Base-by-base conservation (phyloP, 2,888 invertebrate species). In the Caenorhabditis drosophilae region DNA sequence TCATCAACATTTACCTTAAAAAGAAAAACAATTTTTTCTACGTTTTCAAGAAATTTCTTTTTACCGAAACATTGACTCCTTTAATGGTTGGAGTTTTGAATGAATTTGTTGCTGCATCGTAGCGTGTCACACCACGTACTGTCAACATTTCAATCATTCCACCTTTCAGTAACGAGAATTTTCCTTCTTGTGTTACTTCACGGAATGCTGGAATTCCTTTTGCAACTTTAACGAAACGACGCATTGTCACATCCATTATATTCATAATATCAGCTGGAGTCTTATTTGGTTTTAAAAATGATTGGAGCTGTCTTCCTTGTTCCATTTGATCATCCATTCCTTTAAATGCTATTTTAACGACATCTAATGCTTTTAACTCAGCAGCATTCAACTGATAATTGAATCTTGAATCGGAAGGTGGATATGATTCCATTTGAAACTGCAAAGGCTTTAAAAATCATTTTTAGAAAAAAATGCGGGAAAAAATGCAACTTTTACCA, bases 101-200 rank as follows among this genome's bases (percentile, higher is more conserved):
- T 25, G 73, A 73, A 42, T 70, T 73, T 42, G 69, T 70, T 23
- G 41, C 36, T 7, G 67, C 40, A 51, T 81, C 79, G 53, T 77
- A 76, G 7, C 76, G 70, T 35, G 76, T 67, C 4, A 80, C 79
- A 31, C 80, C 80, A 16, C 79, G 75, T 38, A 80, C 62, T 23
- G 80, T 80, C 42, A 81, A 57, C 76, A 81, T 75, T 42, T 82
- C 78, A 27, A 82, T 74, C 81, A 81, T 81, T 47, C 77, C 75
- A 34, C 71, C 76, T 59, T 81, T 82, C 38, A 81, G 66, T 59
- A 81, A 61, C 3, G 73, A 68, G 63, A 82, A 78, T 51, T 82
- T 82, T n/a, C 78, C 79, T 35, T 80, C 78, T 38, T 80, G 75
- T 1, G 73, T 70, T 12, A 82, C 54, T 4, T 79, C 73, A 27